Evolutionary conservation across 2,888 invertebrate genomes (phyloP).

Genomic region (Aspidiotus destructor): DNA sequence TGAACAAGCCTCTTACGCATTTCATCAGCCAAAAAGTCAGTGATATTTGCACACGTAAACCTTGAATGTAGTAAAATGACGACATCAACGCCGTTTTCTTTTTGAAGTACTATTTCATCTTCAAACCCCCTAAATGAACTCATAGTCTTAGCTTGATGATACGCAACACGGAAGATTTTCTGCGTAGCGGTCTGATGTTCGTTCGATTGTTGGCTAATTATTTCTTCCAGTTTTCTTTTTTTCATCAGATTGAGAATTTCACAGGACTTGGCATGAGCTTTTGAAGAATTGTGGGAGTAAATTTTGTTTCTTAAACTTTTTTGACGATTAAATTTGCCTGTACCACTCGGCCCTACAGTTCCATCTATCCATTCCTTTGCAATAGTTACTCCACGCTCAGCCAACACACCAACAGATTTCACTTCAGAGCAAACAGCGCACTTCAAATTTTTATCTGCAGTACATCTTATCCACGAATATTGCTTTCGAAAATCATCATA

Average conservation of each 20-base stretch:
- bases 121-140: background rate
- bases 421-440: background rate
- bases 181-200: background rate
- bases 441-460: no score
- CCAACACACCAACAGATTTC: background rate
- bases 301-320: background rate
- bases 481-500: no score
- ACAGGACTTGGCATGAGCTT: background rate
- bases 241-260: background rate
- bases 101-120: background rate
- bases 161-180: slow-evolving; percentile 1
- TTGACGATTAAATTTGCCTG: background rate
- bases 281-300: background rate
- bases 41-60: background rate
- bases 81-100: background rate
- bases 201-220: background rate
- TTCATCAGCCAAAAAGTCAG: background rate
- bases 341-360: background rate
- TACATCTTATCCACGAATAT: no score
- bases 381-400: background rate
- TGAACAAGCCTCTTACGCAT: background rate
- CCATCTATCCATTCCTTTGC: background rate
- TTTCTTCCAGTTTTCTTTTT: background rate
- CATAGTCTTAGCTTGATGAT: slow-evolving; percentile 1
- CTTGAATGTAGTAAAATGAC: background rate